Conservation (phyloP, 2,888 invertebrate genomes). For the Hypselothyrea guttata region DNA sequence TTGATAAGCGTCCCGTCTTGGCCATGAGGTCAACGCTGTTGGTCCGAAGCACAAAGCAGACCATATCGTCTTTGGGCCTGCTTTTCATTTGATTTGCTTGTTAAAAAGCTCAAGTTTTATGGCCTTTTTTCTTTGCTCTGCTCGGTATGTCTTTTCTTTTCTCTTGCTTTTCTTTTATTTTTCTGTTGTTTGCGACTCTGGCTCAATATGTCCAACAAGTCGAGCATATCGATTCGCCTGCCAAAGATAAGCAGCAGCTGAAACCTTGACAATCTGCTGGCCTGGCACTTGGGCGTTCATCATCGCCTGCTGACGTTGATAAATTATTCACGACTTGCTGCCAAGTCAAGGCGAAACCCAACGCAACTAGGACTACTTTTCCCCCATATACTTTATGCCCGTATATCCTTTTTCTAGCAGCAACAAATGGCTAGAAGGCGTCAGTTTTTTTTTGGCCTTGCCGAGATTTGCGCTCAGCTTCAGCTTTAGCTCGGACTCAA, state of each 20-base stretch:
- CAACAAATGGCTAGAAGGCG: conserved; percentile 36
- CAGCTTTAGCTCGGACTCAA: conserved; percentile 10
- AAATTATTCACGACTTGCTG: conserved; percentile 61
- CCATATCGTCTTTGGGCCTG: conserved; percentile 33
- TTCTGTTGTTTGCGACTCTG: conserved; percentile 5
- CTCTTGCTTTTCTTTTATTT: too few species aligned
- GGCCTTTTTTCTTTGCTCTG: conserved; percentile 40
- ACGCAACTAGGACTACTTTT: conserved; percentile 25
- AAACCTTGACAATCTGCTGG: conserved; percentile 59
- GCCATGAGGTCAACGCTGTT: conserved; percentile 39
- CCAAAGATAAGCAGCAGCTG: conserved; percentile 15
- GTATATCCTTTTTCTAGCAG: too few species aligned
- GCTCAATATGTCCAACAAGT: conserved; percentile 57
- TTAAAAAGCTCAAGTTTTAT: conserved; percentile 77
- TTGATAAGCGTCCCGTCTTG: conserved; percentile 54
- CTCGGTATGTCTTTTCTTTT: conserved; percentile 37
- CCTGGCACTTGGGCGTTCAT: conserved; percentile 61
- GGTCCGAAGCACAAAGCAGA: conserved; percentile 40
- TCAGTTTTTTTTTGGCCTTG: conserved; percentile 33
- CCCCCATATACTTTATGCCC: too few species aligned
- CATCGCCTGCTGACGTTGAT: conserved; percentile 72
- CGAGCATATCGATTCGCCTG: conserved; percentile 63
- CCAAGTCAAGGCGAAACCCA: conserved; percentile 30
- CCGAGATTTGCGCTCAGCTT: conserved; percentile 46
- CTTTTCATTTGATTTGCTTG: conserved; percentile 74